These are phyloP conservation scores for Acanthaster planci DNA, from an alignment of 35 echinoderm and acorn worm species.

Conservation along the genomic window DNA sequence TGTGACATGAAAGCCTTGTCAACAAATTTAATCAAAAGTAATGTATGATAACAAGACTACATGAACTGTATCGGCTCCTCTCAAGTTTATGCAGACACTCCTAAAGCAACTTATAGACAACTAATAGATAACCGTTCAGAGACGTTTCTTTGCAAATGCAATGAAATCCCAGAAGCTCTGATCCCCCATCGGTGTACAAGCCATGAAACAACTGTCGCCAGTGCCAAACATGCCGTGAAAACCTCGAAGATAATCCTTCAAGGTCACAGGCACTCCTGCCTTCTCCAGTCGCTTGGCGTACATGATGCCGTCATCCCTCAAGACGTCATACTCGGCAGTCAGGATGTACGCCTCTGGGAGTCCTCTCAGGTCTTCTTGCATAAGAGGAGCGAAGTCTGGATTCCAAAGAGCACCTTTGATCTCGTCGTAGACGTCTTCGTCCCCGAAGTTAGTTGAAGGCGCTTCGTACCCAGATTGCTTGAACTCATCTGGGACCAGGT, in stretches of 20 bases:
- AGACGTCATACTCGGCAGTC: constrained; percentile 62
- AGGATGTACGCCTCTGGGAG: constrained; percentile 75
- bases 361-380: constrained; percentile 54
- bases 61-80: too few species aligned
- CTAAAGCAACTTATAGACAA: too few species aligned
- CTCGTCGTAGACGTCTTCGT: constrained; percentile 39
- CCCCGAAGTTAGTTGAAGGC: constrained; percentile 34
- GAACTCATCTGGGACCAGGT: constrained; percentile 42
- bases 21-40: too few species aligned
- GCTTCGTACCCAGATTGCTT: constrained; percentile 28
- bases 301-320: constrained; percentile 78
- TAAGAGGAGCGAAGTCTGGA: constrained; percentile 56
- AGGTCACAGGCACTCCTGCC: constrained; percentile 52
- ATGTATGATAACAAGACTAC: too few species aligned
- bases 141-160: not conserved
- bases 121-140: not conserved
- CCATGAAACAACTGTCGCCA: not conserved
- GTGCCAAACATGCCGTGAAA: constrained; percentile 62
- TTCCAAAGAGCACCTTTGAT: constrained; percentile 38
- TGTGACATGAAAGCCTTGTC: too few species aligned
- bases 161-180: not conserved
- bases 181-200: not conserved
- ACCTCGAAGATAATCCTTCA: constrained; percentile 49
- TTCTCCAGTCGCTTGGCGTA: constrained; percentile 49
- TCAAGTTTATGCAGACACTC: too few species aligned